Evolutionary conservation across 2,888 invertebrate genomes (phyloP), one percentile per base, ranked within the genome.

Genomic region (Taenaris catops): DNA sequence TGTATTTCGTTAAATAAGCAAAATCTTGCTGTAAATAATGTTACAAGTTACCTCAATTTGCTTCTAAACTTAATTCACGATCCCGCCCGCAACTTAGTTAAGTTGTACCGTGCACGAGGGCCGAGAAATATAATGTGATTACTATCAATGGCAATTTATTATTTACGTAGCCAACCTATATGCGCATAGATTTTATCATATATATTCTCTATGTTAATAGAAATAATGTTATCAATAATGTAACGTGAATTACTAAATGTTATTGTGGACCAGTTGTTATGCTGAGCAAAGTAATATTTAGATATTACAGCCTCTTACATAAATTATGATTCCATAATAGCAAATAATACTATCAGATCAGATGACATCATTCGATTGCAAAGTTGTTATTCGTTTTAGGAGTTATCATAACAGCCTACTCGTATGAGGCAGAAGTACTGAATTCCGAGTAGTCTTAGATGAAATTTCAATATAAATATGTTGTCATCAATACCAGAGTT

Each of bases 61-160:
- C 37, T 37, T 34, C 26, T 34, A 40, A 44, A 37, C 29, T 34
- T 38, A 34, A 44, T 39, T 44, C 37, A 34, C 19, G 27, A 27
- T 20, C 20, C 26, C 34, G 34, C 28, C 40, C 37, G 17, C 44
- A 44, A 44, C 44, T 37, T 34, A 34, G 44, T 44, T 44, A 37
- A 32, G 34, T 37, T 34, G 26, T 20, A 25, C 27, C 40, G 26
- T 25, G 36, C 37, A 14, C 34, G 34, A 37, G 25, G 19, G 33
- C 25, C 28, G 26, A 29, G 29, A 43, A 34, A 33, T 25, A 39
- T 39, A 43, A 43, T 43, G 20, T 16, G 14, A 34, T 43, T 38
- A 39, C 32, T 36, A 36, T 38, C 25, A 32, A 34, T 31, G 23
- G 25, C 25, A 25, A 34, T 41, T 32, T 42, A 23, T 31, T 37